Conservation (phyloP, 2,888 invertebrate species). For the Leptinotarsa tumamoca region DNA sequence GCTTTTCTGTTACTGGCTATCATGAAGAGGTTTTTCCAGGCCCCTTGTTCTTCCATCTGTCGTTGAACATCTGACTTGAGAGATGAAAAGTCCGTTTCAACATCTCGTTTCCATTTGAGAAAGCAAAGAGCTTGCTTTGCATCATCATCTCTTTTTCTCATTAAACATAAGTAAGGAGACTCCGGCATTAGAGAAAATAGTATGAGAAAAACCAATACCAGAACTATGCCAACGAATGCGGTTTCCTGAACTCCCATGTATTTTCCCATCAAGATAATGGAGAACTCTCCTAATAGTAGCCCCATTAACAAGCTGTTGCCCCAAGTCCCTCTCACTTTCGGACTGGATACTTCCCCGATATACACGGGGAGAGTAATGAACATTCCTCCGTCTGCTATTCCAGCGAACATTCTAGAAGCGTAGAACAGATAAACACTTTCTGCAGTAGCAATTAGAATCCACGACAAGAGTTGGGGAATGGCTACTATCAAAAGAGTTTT, state of each 20-base stretch:
- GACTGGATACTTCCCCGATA: conserved; percentile 57
- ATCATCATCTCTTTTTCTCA: conserved; percentile 50
- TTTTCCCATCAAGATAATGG: conserved; percentile 67
- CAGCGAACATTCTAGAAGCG: conserved; percentile 53
- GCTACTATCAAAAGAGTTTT: conserved; percentile 53
- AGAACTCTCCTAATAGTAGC: conserved; percentile 54
- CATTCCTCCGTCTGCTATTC: conserved; percentile 55
- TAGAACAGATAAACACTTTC: conserved; percentile 56
- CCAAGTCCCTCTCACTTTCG: conserved; percentile 58
- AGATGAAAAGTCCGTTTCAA: conserved; percentile 52
- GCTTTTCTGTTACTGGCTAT: conserved; percentile 57
- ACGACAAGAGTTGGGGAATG: conserved; percentile 54
- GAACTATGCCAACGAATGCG: conserved; percentile 70
- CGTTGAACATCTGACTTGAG: conserved; percentile 54
- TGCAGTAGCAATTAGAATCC: conserved; percentile 51
- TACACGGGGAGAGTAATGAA: conserved; percentile 56
- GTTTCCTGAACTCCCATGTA: conserved; percentile 69
- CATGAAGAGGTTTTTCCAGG: conserved; percentile 56
- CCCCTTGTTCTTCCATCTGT: conserved; percentile 60
- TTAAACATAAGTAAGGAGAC: conserved; percentile 57
- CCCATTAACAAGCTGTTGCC: conserved; percentile 54
- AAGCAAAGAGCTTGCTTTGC: conserved; percentile 51
- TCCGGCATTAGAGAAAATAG: conserved; percentile 74
- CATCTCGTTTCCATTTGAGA: conserved; percentile 50
- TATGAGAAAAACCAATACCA: conserved; percentile 71